Percentiles rank a stretch among this genome's conserved stretches.
Evolutionary conservation across 2,888 invertebrate species (phyloP).

Genomic region (Epistrophe grossulariae): DNA sequence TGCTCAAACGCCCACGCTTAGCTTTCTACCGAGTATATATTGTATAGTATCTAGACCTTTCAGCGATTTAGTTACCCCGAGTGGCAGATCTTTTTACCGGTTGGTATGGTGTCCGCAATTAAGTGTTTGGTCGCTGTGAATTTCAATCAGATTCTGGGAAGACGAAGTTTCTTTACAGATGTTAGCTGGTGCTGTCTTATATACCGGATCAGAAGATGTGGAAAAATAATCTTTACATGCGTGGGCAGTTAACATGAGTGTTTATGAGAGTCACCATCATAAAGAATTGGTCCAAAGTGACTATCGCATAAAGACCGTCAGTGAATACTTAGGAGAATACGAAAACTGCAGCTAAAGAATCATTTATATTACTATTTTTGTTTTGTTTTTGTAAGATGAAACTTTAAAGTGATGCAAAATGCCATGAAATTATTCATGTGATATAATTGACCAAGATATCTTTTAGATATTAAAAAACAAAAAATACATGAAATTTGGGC

Average conservation of each 20-base stretch:
- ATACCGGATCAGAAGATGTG: constrained; percentile 21
- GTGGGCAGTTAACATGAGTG: constrained; percentile 59
- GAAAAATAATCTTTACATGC: constrained; percentile 45
- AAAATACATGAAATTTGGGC: not conserved
- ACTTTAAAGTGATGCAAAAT: constrained; percentile 6
- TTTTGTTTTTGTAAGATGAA: constrained; percentile 28
- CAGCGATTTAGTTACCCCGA: constrained; percentile 53
- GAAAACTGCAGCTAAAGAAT: constrained; percentile 11
- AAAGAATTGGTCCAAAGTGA: constrained; percentile 5
- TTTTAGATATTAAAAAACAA: not conserved
- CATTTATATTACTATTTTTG: constrained; percentile 1
- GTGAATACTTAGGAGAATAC: not conserved
- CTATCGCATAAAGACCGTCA: not conserved
- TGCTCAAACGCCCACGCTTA: constrained; percentile 65
- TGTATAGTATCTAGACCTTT: constrained; percentile 27
- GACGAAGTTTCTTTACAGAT: constrained; percentile 11
- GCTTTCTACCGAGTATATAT: constrained; percentile 41
- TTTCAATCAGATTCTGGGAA: constrained; percentile 38
- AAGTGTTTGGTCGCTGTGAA: constrained; percentile 48
- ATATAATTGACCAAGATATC: constrained; percentile 9
- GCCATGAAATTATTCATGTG: constrained; percentile 8
- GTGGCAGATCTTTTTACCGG: constrained; percentile 59
- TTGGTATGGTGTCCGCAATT: constrained; percentile 40
- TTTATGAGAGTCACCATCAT: constrained; percentile 25
- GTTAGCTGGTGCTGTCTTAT: not conserved